Evolutionary conservation across 2,888 invertebrate genomes (phyloP).

Genomic region (Clunio marinus): DNA sequence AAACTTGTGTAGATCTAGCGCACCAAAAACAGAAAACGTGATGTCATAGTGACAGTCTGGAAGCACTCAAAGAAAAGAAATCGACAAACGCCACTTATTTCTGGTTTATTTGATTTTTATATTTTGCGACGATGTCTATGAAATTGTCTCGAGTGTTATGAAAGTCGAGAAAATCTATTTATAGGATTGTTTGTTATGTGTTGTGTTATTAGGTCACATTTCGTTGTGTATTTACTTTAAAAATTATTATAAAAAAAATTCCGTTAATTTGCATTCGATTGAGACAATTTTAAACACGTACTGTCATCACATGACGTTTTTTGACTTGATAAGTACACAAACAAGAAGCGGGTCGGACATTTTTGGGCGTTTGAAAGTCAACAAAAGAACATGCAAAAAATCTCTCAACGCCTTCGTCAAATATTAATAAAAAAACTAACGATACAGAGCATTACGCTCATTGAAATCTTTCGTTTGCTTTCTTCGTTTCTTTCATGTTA

Average conservation of each 20-base stretch:
- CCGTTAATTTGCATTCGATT: slow-evolving; percentile 9
- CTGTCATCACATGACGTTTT: not conserved
- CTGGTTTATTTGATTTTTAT: slow-evolving; percentile 12
- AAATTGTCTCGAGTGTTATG: not conserved
- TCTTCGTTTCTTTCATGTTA: no score
- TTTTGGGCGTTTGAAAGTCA: not conserved
- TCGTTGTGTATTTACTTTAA: not conserved
- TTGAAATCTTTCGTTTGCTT: slow-evolving; percentile 1
- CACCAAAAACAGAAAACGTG: slow-evolving; percentile 12
- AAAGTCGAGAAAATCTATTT: not conserved
- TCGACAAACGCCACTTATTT: not conserved
- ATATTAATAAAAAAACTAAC: not conserved
- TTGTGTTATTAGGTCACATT: slow-evolving; percentile 20
- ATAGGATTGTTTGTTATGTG: no score
- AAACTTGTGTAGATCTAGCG: no score
- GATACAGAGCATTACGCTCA: not conserved
- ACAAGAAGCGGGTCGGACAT: not conserved
- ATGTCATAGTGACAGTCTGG: slow-evolving; percentile 7
- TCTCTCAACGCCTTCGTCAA: not conserved
- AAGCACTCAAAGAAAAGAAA: not conserved
- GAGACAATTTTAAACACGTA: not conserved
- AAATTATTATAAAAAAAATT: not conserved
- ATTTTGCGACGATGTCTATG: slow-evolving; percentile 14
- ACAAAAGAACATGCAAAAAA: slow-evolving; percentile 1
- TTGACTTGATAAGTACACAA: not conserved